Evolutionary conservation across 2,888 invertebrate species (phyloP), one percentile per base, ranked within the genome.

Genomic region (Campopleginae sp.): DNA sequence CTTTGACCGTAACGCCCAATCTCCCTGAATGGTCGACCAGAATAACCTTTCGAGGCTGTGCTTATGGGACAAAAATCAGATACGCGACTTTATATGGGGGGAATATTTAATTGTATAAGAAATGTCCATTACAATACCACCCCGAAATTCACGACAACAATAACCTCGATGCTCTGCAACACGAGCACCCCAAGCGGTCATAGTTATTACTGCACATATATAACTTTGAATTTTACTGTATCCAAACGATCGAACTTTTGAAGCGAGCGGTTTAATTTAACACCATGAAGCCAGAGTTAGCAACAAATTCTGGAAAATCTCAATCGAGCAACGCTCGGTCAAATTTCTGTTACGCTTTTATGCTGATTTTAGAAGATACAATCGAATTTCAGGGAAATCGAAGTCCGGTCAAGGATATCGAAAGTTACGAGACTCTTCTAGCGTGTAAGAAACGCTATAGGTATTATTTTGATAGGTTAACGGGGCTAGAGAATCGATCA

Each of bases 141-240:
- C 58, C 58, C 14, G 14, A 58, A 58, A 58, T 58, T 58, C 58
- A 27, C 58, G 27, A 27, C 6, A 14, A 27, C 58, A 58, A 58
- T 58, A 14, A 58, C 58, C 58, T 12, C 14, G 12, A 58, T 58
- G 14, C 27, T 27, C 27, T 14, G 27, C 5, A 58, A 58, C 58
- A 27, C 14, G 58, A 27, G 1, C 38, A 7, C 27, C 27, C 27
- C 58, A 14, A 58, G 27, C 6, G 27, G 58, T 27, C 27, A 27
- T 58, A 58, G 54, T 54, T 54, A 27, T 54, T 27, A 58, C 58
- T 58, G 23, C 27, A 14, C 58, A 27, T n/a, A n/a, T n/a, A n/a
- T 58, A 27, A 58, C 27, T 58, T 23, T 58, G 2, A 27, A 58
- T 58, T 58, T 58, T 27, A 27, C 27, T 58, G 27, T 23, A 58